phyloP scores from a whole-genome alignment of 2,113 vertebrate genomes.

The Pitta sordida region DNA sequence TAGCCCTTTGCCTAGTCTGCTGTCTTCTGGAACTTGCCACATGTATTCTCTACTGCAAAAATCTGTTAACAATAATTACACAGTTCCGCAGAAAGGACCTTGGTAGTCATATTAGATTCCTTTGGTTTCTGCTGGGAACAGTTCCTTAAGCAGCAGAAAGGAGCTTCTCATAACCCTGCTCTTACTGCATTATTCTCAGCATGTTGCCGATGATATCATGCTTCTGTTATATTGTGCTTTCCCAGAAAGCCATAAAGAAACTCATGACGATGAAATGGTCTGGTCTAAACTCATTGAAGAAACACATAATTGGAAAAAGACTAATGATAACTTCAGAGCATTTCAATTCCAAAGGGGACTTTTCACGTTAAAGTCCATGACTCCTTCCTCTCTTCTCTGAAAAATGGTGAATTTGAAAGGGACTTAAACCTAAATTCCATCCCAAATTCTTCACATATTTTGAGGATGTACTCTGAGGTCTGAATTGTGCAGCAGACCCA shows the following conservation, averaged over 20 bases:
- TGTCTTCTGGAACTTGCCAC: background rate
- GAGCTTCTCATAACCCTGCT: background rate
- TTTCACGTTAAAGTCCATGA: background rate
- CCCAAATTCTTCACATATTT: constrained; percentile 9
- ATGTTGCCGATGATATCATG: fast-evolving
- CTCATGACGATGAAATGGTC: background rate
- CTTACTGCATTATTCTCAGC: background rate
- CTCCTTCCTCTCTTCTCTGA: background rate
- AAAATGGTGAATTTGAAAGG: background rate
- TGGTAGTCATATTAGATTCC: background rate
- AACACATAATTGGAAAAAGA: background rate
- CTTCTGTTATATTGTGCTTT: background rate
- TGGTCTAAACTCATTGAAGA: background rate
- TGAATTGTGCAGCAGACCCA: background rate
- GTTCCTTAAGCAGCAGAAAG: background rate
- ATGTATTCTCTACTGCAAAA: background rate
- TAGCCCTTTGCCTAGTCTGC: background rate
- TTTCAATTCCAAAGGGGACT: background rate
- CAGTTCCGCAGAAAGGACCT: background rate
- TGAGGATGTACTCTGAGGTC: background rate
- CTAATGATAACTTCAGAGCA: background rate
- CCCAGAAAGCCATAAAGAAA: background rate
- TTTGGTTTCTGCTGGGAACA: background rate
- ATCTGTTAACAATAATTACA: background rate
- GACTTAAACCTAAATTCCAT: background rate